These are phyloP conservation scores for Takifugu flavidus DNA, from an alignment of 2,113 vertebrate species.

Conservation along the genomic window DNA sequence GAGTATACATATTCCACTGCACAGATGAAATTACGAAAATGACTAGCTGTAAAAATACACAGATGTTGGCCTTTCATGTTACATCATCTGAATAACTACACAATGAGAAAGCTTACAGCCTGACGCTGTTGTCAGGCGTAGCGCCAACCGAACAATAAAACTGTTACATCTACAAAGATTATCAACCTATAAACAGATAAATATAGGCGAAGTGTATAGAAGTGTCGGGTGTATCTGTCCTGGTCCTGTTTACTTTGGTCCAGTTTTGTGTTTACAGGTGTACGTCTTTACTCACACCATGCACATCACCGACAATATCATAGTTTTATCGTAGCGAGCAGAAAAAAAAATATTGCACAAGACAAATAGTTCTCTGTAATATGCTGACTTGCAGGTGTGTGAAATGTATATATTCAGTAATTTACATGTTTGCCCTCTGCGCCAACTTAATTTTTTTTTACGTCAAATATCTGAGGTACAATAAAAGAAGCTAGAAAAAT, in stretches of 20 bases:
- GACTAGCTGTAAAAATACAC: constrained; percentile 58
- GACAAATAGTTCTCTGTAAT: constrained; percentile 41
- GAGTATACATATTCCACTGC: constrained; percentile 38
- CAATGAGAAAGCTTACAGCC: constrained; percentile 56
- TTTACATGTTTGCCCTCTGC: neutral
- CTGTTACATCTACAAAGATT: too few species aligned
- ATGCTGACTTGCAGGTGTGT: constrained; percentile 43
- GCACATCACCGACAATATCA: constrained; percentile 37
- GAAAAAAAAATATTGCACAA: constrained; percentile 46
- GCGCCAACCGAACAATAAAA: too few species aligned
- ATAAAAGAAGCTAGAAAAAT: constrained; percentile 35
- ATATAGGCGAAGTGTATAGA: too few species aligned
- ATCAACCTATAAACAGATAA: too few species aligned
- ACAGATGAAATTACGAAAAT: constrained; percentile 57
- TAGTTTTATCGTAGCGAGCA: constrained; percentile 21
- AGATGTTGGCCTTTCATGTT: constrained; percentile 40
- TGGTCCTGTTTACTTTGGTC: neutral
- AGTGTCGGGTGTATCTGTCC: too few species aligned
- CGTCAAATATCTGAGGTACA: constrained; percentile 6
- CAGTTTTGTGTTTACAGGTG: too few species aligned
- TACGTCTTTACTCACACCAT: constrained; percentile 28
- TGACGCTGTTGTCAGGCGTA: constrained; percentile 46
- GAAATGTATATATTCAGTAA: constrained; percentile 47
- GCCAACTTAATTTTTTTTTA: neutral
- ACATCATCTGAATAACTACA: constrained; percentile 35